These are phyloP conservation scores for Armadillidium nasatum DNA, from an alignment of 1,140 invertebrate genomes.

Conservation along the genomic window DNA sequence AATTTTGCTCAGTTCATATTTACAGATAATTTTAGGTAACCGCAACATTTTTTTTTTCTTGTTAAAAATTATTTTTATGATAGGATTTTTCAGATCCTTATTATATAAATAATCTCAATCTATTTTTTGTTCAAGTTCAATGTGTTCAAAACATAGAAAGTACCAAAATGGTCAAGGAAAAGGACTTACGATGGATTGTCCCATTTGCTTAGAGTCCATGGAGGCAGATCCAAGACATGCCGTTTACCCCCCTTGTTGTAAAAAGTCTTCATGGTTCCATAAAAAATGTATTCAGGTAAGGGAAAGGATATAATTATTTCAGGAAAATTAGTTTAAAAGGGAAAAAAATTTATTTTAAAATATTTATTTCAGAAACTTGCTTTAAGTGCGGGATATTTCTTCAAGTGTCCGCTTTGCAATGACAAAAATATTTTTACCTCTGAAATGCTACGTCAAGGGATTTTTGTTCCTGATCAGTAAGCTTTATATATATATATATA, in stretches of 20 bases:
- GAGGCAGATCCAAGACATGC: slow-evolving; percentile 49
- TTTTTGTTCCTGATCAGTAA: slow-evolving; percentile 62
- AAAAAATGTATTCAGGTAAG: slow-evolving; percentile 58
- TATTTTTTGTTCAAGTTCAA: slow-evolving; percentile 56
- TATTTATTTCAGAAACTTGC: slow-evolving; percentile 55
- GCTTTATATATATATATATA: slow-evolving; percentile 33
- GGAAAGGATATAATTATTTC: neutral
- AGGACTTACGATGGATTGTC: slow-evolving; percentile 49
- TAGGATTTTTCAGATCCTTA: slow-evolving; percentile 44
- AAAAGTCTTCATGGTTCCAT: slow-evolving; percentile 57
- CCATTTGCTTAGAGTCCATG: slow-evolving; percentile 57
- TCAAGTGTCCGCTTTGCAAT: slow-evolving; percentile 65
- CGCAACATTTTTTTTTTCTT: no score
- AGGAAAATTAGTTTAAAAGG: neutral
- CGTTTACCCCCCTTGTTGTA: slow-evolving; percentile 61
- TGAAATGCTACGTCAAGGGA: slow-evolving; percentile 60
- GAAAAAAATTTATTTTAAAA: neutral
- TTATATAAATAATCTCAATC: slow-evolving; percentile 7
- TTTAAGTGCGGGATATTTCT: slow-evolving; percentile 62
- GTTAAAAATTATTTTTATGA: no score
- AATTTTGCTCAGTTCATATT: slow-evolving; percentile 59
- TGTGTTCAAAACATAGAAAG: slow-evolving; percentile 56
- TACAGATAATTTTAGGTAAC: slow-evolving; percentile 58
- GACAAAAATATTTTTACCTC: slow-evolving; percentile 57
- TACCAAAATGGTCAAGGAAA: slow-evolving; percentile 37